Conservation (phyloP, 2,113 vertebrate genomes). For the Dromas ardeola region DNA sequence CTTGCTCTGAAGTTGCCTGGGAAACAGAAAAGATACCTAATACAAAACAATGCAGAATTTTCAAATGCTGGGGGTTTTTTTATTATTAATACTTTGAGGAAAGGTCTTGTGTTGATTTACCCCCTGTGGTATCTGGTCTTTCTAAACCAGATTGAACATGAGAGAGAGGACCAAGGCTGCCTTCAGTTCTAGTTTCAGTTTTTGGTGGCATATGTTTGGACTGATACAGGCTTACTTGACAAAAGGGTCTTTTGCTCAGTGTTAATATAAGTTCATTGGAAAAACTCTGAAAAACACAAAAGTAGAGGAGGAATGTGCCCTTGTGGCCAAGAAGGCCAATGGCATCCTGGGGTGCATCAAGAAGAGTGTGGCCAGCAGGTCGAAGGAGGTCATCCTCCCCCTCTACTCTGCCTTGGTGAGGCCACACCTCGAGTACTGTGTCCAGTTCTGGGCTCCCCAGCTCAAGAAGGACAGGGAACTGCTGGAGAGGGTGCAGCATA, state of each 20-base stretch:
- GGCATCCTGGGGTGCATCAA: too few species aligned
- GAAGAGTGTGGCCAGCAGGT: too few species aligned
- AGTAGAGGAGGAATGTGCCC: not conserved
- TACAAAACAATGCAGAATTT: not conserved
- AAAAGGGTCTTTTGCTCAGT: not conserved
- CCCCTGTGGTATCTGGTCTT: not conserved
- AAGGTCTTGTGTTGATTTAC: not conserved
- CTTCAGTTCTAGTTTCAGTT: not conserved
- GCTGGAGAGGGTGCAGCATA: too few species aligned
- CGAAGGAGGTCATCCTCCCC: too few species aligned
- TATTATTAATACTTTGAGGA: not conserved
- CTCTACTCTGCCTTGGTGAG: too few species aligned
- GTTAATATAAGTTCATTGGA: not conserved
- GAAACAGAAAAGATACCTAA: not conserved
- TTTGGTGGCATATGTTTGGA: not conserved
- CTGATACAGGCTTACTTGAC: too few species aligned
- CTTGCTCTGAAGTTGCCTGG: not conserved
- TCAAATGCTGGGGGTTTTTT: accelerated
- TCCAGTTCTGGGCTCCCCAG: too few species aligned
- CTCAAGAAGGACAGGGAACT: too few species aligned
- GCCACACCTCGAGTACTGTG: too few species aligned
- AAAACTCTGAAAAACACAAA: not conserved
- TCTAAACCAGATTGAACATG: not conserved
- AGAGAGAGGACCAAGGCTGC: not conserved
- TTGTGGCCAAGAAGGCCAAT: too few species aligned